Percentiles rank a stretch among this genome's conserved stretches.
Conservation (phyloP, 2,888 invertebrate genomes). For the Epistrophe grossulariae region DNA sequence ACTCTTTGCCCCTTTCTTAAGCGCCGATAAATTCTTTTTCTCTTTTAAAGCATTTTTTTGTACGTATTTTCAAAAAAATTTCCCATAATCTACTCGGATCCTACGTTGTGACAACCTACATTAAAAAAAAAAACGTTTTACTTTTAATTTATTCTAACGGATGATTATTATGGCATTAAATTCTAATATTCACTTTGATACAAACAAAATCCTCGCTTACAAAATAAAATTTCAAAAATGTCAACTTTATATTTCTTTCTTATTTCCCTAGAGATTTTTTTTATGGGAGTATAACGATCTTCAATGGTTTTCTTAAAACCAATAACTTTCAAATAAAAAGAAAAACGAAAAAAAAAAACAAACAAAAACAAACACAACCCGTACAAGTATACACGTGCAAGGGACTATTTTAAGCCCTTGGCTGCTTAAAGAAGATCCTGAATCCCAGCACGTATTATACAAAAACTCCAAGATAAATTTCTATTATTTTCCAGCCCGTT, state of each 20-base stretch:
- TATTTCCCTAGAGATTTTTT: background rate
- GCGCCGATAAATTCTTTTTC: too few relatives aligned
- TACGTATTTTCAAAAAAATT: too few relatives aligned
- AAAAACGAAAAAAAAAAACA: background rate
- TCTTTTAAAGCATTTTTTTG: too few relatives aligned
- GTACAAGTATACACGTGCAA: constrained; percentile 1
- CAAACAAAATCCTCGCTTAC: background rate
- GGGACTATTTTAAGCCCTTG: constrained; percentile 28
- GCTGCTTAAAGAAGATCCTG: background rate
- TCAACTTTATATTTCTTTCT: background rate
- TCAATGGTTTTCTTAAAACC: constrained; percentile 24
- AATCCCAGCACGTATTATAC: constrained; percentile 37
- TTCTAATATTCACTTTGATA: background rate
- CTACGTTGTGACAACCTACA: too few relatives aligned
- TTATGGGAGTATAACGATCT: constrained; percentile 5
- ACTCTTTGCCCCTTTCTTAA: too few relatives aligned
- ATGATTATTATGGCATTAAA: background rate
- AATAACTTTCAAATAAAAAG: constrained; percentile 8
- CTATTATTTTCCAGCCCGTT: constrained; percentile 42
- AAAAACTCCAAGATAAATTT: constrained; percentile 37
- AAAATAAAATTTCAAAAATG: constrained; percentile 13
- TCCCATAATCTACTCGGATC: too few relatives aligned
- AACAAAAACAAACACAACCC: constrained; percentile 5
- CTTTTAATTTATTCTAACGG: background rate
- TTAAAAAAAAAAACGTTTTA: too few relatives aligned